Conservation (phyloP, 2,797 vertebrate genomes). For the Aplochiton taeniatus region DNA sequence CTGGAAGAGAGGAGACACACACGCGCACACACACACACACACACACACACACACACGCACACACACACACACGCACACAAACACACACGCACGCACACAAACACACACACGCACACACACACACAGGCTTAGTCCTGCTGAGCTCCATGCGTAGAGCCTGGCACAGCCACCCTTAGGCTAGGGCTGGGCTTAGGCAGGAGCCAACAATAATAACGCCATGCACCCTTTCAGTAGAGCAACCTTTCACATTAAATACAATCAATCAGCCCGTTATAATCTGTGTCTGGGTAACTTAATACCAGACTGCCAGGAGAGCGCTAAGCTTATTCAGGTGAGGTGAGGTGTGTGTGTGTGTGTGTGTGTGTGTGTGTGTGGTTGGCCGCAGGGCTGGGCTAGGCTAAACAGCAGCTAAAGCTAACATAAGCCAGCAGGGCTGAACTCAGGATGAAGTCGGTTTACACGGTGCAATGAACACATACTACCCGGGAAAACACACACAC, state of each 20-base stretch:
- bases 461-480: conserved; percentile 51
- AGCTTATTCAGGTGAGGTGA: conserved; percentile 59
- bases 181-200: not conserved
- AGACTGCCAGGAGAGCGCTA: conserved; percentile 38
- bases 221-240: no score
- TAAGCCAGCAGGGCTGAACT: conserved; percentile 55
- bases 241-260: conserved; percentile 35
- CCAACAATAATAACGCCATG: no score
- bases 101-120: not conserved
- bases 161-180: not conserved
- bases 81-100: no score
- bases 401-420: conserved; percentile 64
- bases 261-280: conserved; percentile 45
- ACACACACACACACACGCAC: no score
- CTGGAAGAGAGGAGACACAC: conserved; percentile 50
- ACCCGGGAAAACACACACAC: not conserved
- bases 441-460: conserved; percentile 57
- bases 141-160: conserved; percentile 11
- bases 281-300: conserved; percentile 41
- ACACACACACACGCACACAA: no score
- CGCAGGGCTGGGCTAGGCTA: conserved; percentile 59
- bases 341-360: conserved; percentile 26
- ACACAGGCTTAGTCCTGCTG: conserved; percentile 24
- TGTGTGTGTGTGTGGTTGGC: conserved; percentile 39
- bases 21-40: no score